Conservation (phyloP, 2,113 vertebrate genomes). For the Grammomys dolichurus region DNA sequence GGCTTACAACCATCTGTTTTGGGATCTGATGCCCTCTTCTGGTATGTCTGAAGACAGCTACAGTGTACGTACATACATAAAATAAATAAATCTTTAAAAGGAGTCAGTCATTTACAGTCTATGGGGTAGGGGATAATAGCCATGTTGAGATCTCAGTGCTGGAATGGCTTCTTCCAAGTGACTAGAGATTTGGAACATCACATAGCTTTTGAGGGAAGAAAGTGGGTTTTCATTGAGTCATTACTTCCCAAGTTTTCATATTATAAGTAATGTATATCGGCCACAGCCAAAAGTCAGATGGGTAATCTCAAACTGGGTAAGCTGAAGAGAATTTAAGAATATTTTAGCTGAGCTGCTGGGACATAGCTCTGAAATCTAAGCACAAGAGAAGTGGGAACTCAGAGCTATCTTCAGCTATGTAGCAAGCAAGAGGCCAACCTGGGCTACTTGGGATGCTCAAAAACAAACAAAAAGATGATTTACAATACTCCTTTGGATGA, state of each 20-base stretch:
- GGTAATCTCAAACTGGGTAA: neutral
- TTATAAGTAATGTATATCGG: neutral
- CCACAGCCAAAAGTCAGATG: neutral
- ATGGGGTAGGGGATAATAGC: neutral
- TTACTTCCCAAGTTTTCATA: constrained; percentile 9
- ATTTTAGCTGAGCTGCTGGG: neutral
- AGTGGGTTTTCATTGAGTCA: constrained; percentile 20
- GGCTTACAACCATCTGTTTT: too few species aligned
- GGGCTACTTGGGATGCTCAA: neutral
- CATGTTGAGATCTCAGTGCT: neutral
- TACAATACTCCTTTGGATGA: too few species aligned
- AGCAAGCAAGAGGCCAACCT: neutral
- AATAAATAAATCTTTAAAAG: neutral
- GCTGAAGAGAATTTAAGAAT: constrained; percentile 1
- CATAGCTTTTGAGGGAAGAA: neutral
- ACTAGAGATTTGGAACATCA: neutral
- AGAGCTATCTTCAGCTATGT: neutral
- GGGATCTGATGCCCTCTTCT: too few species aligned
- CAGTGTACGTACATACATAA: too few species aligned
- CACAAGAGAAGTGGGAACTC: neutral
- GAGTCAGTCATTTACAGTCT: neutral
- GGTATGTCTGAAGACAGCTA: too few species aligned
- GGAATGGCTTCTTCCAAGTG: neutral
- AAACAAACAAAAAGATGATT: neutral
- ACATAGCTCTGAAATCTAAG: neutral